Percentiles rank a stretch among this genome's conserved stretches.
Conservation (phyloP, 2,113 vertebrate genomes). For the Empidonax alnorum region DNA sequence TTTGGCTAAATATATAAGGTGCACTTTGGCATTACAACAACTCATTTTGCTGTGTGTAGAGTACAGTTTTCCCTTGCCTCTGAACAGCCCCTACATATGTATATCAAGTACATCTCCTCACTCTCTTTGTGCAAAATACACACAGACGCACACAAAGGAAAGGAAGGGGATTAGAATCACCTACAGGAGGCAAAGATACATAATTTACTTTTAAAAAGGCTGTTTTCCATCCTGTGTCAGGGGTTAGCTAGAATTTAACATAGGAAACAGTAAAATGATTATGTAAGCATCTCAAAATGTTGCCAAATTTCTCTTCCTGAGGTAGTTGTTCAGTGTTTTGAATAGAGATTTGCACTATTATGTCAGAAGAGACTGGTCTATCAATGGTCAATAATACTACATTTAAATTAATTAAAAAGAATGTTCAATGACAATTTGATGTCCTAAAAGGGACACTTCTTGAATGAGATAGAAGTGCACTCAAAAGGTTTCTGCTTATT, state of each 20-base stretch:
- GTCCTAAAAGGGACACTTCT: not conserved
- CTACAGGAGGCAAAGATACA: not conserved
- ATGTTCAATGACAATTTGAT: not conserved
- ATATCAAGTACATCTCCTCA: not conserved
- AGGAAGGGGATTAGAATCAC: not conserved
- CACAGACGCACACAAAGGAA: not conserved
- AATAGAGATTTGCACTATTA: not conserved
- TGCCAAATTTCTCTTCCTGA: not conserved
- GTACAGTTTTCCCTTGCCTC: not conserved
- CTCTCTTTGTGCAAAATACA: not conserved
- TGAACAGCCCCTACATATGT: not conserved
- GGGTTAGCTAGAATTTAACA: not conserved
- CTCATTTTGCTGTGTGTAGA: not conserved
- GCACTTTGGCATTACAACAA: not conserved
- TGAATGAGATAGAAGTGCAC: not conserved
- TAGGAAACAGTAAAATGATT: not conserved
- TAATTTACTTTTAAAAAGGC: not conserved
- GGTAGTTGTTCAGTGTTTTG: not conserved
- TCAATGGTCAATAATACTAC: not conserved
- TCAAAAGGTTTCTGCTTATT: not conserved
- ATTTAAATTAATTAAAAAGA: not conserved
- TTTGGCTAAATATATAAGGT: not conserved
- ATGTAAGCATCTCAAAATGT: not conserved
- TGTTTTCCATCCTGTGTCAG: not conserved
- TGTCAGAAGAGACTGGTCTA: not conserved